Percentiles rank a stretch among this genome's conserved stretches.
Evolutionary conservation across 2,113 vertebrate genomes (phyloP).

Genomic region (Ceratotherium simum): DNA sequence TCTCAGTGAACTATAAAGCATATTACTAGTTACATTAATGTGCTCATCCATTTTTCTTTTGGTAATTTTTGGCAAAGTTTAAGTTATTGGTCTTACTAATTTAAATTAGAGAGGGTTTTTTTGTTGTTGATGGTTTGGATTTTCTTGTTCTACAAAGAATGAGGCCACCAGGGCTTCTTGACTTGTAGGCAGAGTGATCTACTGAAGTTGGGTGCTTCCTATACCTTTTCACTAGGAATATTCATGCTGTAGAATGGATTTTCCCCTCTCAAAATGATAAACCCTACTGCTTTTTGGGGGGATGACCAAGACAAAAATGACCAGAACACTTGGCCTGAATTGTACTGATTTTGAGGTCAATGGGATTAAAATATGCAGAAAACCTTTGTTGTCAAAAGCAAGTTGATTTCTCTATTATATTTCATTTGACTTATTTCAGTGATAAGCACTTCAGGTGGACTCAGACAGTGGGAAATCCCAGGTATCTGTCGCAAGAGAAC

Average conservation of each 20-base stretch:
- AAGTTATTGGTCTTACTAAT: conserved; percentile 42
- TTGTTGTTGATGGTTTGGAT: not conserved
- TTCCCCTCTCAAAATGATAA: not conserved
- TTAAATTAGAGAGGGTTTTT: conserved; percentile 24
- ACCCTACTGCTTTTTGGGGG: not conserved
- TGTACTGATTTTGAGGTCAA: conserved; percentile 3
- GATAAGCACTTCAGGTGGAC: not conserved
- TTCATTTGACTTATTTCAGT: conserved; percentile 26
- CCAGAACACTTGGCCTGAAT: not conserved
- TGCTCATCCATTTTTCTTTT: conserved; percentile 36
- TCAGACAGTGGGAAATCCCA: not conserved
- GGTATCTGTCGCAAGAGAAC: not conserved
- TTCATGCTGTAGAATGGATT: not conserved
- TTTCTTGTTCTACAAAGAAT: conserved; percentile 16
- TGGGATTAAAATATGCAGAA: conserved; percentile 27
- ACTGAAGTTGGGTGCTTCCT: not conserved
- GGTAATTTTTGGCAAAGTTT: conserved; percentile 34
- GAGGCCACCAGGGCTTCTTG: not conserved
- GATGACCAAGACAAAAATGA: conserved; percentile 33
- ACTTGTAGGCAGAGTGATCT: not conserved
- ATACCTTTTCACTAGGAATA: not conserved
- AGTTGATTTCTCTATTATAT: conserved; percentile 1
- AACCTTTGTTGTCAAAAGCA: not conserved
- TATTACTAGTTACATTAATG: conserved; percentile 58
- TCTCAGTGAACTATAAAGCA: conserved; percentile 49